Conservation (phyloP, 2,113 vertebrate species). For the Ailuropoda melanoleuca region DNA sequence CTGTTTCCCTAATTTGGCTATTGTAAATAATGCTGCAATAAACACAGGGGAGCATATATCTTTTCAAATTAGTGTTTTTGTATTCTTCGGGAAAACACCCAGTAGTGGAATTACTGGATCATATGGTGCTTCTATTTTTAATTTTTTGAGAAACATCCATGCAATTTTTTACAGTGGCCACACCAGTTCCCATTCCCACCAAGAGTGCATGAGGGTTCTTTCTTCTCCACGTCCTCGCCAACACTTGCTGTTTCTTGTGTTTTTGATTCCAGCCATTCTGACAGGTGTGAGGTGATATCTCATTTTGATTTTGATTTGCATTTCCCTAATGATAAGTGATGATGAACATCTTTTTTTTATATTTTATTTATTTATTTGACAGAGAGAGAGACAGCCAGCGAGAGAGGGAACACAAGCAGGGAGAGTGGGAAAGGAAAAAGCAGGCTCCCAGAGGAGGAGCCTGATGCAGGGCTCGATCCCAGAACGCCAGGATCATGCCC, state of each 20-base stretch:
- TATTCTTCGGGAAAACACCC: background rate
- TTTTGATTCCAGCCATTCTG: background rate
- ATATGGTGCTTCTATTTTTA: background rate
- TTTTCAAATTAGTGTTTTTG: background rate
- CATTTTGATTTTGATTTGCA: background rate
- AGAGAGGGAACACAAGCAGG: no score
- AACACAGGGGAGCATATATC: background rate
- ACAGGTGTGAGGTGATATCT: background rate
- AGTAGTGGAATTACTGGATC: background rate
- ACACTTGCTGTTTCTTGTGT: background rate
- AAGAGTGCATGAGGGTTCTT: background rate
- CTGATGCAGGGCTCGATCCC: no score
- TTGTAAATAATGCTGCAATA: background rate
- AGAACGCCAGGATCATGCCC: no score
- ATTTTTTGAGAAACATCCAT: background rate
- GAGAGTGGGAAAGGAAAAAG: no score
- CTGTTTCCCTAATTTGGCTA: background rate
- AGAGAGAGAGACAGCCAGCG: no score
- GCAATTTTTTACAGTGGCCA: background rate
- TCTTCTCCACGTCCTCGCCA: background rate
- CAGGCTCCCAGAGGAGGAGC: no score
- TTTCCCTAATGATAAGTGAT: background rate
- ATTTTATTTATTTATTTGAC: no score
- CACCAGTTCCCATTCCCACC: background rate
- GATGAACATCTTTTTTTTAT: background rate